phyloP scores from a whole-genome alignment of 2,888 invertebrate species.

The Eristalis intricaria region DNA sequence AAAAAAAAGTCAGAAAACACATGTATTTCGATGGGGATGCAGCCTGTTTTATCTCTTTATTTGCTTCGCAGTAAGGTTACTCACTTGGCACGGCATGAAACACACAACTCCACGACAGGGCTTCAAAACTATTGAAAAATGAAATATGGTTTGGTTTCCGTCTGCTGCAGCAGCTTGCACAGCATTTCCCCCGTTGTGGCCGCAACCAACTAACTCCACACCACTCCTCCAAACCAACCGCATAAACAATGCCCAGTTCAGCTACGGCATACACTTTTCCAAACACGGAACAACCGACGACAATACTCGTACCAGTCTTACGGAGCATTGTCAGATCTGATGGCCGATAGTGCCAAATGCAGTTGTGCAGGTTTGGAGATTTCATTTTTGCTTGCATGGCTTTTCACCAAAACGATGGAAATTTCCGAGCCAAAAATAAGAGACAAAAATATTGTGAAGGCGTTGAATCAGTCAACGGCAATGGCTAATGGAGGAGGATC shows the following conservation, averaged over 20 bases:
- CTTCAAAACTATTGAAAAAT: conserved; percentile 23
- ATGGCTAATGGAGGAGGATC: conserved; percentile 13
- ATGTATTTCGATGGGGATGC: too few relatives aligned
- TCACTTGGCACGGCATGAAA: conserved; percentile 24
- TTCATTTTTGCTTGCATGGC: not conserved
- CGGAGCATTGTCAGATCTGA: conserved; percentile 52
- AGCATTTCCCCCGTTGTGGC: not conserved
- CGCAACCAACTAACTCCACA: too few relatives aligned
- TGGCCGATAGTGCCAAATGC: conserved; percentile 59
- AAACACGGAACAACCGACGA: conserved; percentile 41
- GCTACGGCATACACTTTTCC: not conserved
- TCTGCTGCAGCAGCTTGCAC: not conserved
- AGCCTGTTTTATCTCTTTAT: conserved; percentile 12
- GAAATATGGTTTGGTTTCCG: conserved; percentile 45
- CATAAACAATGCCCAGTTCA: not conserved
- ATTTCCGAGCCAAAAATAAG: not conserved
- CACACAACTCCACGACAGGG: not conserved
- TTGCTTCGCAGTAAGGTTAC: conserved; percentile 46
- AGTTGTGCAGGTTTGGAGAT: conserved; percentile 30
- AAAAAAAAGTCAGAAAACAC: too few relatives aligned
- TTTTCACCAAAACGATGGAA: not conserved
- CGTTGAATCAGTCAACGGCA: conserved; percentile 18
- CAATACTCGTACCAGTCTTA: conserved; percentile 22
- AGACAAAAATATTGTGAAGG: not conserved
- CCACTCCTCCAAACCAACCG: not conserved